Evolutionary conservation across 2,797 vertebrate genomes (phyloP).

Genomic region (Momotus momota): DNA sequence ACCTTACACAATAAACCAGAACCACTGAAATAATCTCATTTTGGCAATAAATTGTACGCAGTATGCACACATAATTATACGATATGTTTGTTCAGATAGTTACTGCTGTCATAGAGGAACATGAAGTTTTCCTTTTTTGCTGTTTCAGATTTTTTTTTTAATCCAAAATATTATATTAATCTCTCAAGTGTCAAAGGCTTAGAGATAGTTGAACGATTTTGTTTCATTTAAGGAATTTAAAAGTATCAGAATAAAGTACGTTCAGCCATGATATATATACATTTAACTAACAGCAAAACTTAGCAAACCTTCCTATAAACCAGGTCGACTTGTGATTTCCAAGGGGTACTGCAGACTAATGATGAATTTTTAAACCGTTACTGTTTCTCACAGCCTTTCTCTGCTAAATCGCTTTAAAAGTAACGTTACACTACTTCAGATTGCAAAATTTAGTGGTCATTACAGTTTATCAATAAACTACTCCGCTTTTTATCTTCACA

Average conservation of each 20-base stretch:
- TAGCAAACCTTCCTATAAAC: background rate
- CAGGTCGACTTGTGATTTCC: background rate
- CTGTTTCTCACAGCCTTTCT: background rate
- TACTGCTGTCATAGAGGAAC: background rate
- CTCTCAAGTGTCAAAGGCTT: background rate
- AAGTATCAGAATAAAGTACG: background rate
- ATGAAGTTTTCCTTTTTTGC: background rate
- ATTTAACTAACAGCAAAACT: background rate
- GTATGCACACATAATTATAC: fast-evolving
- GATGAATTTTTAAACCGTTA: background rate
- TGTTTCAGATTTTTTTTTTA: background rate
- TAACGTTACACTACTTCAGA: background rate
- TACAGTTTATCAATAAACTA: background rate
- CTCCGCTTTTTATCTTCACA: constrained; percentile 1
- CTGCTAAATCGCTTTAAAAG: background rate
- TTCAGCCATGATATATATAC: background rate
- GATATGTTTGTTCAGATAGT: background rate
- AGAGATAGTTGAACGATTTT: background rate
- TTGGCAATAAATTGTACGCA: background rate
- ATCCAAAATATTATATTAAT: background rate
- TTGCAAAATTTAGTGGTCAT: background rate
- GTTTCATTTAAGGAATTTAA: background rate
- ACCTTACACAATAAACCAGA: background rate
- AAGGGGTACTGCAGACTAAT: background rate
- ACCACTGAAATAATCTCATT: background rate